These are phyloP conservation scores for Mya arenaria DNA, from an alignment of 1,140 invertebrate species.

Conservation along the genomic window DNA sequence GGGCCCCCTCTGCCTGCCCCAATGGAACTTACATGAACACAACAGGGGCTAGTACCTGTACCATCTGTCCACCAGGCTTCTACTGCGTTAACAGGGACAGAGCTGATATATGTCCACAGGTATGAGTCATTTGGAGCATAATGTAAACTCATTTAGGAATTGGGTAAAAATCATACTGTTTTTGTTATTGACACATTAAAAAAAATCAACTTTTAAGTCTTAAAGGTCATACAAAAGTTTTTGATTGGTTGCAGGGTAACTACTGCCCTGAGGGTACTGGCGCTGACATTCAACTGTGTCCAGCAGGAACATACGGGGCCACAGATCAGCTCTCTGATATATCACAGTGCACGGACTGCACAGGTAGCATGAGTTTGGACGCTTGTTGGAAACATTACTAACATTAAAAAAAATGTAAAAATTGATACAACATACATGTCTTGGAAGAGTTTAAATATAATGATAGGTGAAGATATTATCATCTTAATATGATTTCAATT, in stretches of 20 bases:
- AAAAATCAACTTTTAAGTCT: too few species aligned
- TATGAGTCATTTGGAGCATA: too few species aligned
- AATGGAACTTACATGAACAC: slow-evolving; percentile 78
- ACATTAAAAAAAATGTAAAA: neutral
- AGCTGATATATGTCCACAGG: slow-evolving; percentile 73
- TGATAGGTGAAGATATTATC: too few species aligned
- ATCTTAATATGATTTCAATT: too few species aligned
- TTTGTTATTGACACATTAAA: too few species aligned
- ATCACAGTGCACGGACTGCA: slow-evolving; percentile 75
- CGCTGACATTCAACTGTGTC: slow-evolving; percentile 74
- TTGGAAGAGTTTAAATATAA: too few species aligned
- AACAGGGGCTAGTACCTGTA: slow-evolving; percentile 73
- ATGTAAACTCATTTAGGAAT: too few species aligned
- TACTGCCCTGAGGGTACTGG: slow-evolving; percentile 78
- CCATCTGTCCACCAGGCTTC: slow-evolving; percentile 71
- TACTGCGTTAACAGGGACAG: slow-evolving; percentile 77
- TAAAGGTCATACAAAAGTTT: too few species aligned
- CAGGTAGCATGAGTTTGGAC: slow-evolving; percentile 66
- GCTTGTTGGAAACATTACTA: neutral
- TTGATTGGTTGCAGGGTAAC: slow-evolving; percentile 67
- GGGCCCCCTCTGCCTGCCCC: slow-evolving; percentile 65
- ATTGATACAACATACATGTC: too few species aligned
- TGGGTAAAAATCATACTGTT: too few species aligned
- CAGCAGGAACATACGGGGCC: slow-evolving; percentile 76
- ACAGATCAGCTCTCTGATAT: slow-evolving; percentile 69